Base-by-base conservation (phyloP, 1,140 invertebrate species). In the Pogonomyrmex barbatus region DNA sequence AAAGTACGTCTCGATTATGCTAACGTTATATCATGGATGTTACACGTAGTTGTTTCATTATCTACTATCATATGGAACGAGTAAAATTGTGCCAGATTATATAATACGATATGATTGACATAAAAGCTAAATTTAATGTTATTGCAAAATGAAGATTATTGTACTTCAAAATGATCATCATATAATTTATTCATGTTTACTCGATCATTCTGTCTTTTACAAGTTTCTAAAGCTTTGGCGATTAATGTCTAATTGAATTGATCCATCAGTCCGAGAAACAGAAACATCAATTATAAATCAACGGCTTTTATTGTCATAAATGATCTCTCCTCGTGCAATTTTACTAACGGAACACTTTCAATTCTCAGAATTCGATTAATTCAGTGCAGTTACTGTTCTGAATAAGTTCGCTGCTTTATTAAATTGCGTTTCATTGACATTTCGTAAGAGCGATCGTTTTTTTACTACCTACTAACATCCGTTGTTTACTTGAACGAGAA, bases 321-420 rank as follows among this genome's bases (percentile, higher is more conserved):
- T 24, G 33, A 39, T 8, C 50, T 33, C 12, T 52, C 50, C 12
- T 52, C 52, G 36, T 52, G 24, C n/a, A 54, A 42, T 56, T 24
- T 56, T 39, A 73, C 8, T 54, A 30, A 52, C 8, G 39, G 71
- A 56, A 39, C n/a, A 24, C 4, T 58, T 75, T 39, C 12, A 75
- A 58, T 56, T 75, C 50, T 24, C 52, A n/a, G n/a, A n/a, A n/a
- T n/a, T 30, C 58, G 36, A 58, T 75, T 75, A 39, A 56, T 75
- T 56, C 71, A 75, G 33, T 9, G n/a, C n/a, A n/a, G 36, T 56
- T 73, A 42, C 50, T 24, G 8, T n/a, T n/a, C 17, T 33, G 33
- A 56, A 17, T 68, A 45, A 24, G 17, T 50, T 33, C 4, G 60
- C 52, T 67, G 47, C 52, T 6, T 14, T 50, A 39, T 65, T 60